Evolutionary conservation across 2,888 invertebrate species (phyloP).

Genomic region (Drosophila acutilabella): DNA sequence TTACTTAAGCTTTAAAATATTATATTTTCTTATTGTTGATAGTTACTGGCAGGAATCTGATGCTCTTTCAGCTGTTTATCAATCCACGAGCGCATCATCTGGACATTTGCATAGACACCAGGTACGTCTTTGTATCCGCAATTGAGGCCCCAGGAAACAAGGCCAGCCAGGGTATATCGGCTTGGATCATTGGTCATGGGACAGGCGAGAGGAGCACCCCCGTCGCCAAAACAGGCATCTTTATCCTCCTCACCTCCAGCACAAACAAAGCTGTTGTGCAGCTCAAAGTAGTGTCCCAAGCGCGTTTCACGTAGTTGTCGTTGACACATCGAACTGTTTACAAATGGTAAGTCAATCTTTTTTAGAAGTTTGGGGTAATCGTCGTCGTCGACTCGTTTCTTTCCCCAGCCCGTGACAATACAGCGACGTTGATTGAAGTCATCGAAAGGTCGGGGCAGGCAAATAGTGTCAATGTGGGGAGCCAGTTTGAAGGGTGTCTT

Average conservation of each 20-base stretch:
- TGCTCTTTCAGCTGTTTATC: not conserved
- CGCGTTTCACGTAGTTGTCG: slow-evolving; percentile 87
- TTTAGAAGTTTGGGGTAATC: slow-evolving; percentile 88
- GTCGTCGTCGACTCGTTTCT: slow-evolving; percentile 68
- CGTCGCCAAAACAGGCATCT: slow-evolving; percentile 91
- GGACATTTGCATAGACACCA: slow-evolving; percentile 90
- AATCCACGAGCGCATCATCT: slow-evolving; percentile 83
- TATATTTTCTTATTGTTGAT: not conserved
- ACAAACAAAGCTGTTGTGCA: slow-evolving; percentile 90
- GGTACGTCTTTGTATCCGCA: slow-evolving; percentile 89
- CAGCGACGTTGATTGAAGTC: slow-evolving; percentile 71
- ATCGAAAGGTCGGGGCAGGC: slow-evolving; percentile 86
- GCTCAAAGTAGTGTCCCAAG: slow-evolving; percentile 88
- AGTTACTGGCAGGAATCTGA: no score
- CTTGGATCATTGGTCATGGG: slow-evolving; percentile 85
- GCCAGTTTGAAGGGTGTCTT: slow-evolving; percentile 87
- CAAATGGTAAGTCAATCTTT: slow-evolving; percentile 89
- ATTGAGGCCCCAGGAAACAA: slow-evolving; percentile 92
- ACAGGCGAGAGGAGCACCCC: slow-evolving; percentile 92
- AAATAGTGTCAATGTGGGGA: slow-evolving; percentile 89
- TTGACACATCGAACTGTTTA: slow-evolving; percentile 86
- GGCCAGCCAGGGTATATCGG: slow-evolving; percentile 85
- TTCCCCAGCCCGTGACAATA: slow-evolving; percentile 82
- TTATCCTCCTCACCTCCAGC: slow-evolving; percentile 90
- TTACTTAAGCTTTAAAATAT: no score